phyloP scores from a whole-genome alignment of 2,888 invertebrate genomes.

The Seira sanloemensis region DNA sequence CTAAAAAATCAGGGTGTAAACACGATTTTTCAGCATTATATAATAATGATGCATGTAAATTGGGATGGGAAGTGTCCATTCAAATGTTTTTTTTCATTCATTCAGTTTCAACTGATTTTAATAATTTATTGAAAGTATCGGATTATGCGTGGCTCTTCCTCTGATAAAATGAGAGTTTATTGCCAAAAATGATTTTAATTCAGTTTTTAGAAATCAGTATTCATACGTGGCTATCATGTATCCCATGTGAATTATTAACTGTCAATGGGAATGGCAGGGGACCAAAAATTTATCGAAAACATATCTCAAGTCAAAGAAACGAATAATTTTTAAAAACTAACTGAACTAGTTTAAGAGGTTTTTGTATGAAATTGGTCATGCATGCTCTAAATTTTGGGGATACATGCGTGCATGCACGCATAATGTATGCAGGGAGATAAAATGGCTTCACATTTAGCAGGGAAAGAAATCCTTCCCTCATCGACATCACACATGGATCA shows the following conservation, averaged over 20 bases:
- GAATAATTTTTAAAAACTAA: constrained; percentile 33
- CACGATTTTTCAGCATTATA: constrained; percentile 43
- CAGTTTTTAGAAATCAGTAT: constrained; percentile 43
- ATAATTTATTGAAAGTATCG: constrained; percentile 57
- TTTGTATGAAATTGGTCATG: constrained; percentile 53
- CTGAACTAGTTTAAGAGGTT: constrained; percentile 56
- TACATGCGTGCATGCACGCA: constrained; percentile 19
- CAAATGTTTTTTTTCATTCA: no score
- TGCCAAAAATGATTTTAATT: background rate
- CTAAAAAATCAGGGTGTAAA: constrained; percentile 52
- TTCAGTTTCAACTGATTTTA: constrained; percentile 31
- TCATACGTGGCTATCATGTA: constrained; percentile 15
- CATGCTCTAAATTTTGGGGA: no score
- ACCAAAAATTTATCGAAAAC: constrained; percentile 25
- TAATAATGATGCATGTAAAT: constrained; percentile 38
- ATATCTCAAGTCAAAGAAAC: background rate
- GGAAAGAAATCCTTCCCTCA: no score
- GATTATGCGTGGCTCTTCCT: constrained; percentile 39
- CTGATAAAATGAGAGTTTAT: no score
- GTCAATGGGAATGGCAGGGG: constrained; percentile 59
- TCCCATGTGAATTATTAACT: constrained; percentile 48
- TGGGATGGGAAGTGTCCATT: constrained; percentile 44
- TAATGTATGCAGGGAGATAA: no score
- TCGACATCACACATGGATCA: background rate
- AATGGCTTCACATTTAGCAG: no score